Conservation (phyloP, 2,888 invertebrate genomes). For the Ophioninae sp. region DNA sequence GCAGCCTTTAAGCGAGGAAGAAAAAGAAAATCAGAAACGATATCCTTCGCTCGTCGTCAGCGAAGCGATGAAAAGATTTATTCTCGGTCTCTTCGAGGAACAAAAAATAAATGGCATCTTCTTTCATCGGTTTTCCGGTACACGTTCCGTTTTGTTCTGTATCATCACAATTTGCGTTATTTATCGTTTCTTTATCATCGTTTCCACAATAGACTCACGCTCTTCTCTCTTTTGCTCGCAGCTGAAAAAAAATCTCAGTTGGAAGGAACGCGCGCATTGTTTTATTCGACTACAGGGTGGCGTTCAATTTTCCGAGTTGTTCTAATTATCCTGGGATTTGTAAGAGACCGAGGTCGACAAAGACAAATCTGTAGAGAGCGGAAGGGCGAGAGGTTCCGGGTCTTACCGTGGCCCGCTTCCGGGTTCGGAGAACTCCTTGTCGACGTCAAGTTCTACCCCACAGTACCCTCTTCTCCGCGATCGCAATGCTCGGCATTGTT, state of each 20-base stretch:
- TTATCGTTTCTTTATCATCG: constrained; percentile 9
- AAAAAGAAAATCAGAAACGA: neutral
- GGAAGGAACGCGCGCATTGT: constrained; percentile 44
- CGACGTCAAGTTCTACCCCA: constrained; percentile 49
- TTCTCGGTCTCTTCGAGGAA: neutral
- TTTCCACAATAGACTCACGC: neutral
- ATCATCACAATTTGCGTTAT: constrained; percentile 24
- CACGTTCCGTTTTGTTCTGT: constrained; percentile 37
- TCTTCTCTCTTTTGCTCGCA: neutral
- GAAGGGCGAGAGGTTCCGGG: neutral
- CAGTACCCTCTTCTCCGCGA: neutral
- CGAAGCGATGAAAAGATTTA: constrained; percentile 20
- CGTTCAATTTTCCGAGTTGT: constrained; percentile 45
- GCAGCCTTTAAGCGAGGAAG: neutral
- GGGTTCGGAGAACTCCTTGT: constrained; percentile 31
- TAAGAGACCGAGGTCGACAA: constrained; percentile 22
- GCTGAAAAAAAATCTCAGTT: neutral
- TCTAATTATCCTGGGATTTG: constrained; percentile 54
- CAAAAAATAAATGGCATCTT: constrained; percentile 4
- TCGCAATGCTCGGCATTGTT: constrained; percentile 25
- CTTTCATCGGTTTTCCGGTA: constrained; percentile 8
- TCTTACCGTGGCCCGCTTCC: constrained; percentile 1
- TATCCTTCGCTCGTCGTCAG: constrained; percentile 14
- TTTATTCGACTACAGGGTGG: constrained; percentile 27
- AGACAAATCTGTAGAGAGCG: constrained; percentile 16